Conservation (phyloP, 2,113 vertebrate species). For the Australoheros scitulus region DNA sequence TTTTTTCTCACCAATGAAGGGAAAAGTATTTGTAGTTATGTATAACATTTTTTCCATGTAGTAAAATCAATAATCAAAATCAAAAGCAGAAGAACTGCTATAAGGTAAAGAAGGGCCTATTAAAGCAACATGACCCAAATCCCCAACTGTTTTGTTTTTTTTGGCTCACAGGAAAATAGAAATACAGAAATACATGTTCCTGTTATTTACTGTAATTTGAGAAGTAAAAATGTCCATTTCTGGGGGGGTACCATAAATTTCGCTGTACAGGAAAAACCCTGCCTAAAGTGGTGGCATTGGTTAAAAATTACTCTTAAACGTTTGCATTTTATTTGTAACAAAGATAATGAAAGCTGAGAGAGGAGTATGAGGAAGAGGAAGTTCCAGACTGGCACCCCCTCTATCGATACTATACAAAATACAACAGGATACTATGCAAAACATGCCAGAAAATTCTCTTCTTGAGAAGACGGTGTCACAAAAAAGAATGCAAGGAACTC, state of each 20-base stretch:
- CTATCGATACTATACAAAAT: background rate
- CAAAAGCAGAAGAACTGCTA: background rate
- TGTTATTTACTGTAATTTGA: background rate
- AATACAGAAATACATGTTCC: background rate
- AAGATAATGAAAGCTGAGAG: background rate
- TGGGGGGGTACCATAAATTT: background rate
- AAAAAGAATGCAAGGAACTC: background rate
- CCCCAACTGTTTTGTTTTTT: background rate
- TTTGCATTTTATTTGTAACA: background rate
- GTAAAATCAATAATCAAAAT: background rate
- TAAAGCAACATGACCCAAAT: background rate
- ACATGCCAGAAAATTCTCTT: slow-evolving; percentile 17
- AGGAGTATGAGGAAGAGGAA: slow-evolving; percentile 1
- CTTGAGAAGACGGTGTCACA: background rate
- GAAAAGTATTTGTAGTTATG: background rate
- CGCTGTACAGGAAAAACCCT: background rate
- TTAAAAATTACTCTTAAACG: background rate
- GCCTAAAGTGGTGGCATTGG: background rate
- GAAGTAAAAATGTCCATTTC: background rate
- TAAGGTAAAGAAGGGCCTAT: background rate
- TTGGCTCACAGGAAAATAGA: background rate
- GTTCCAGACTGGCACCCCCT: background rate
- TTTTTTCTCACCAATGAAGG: too few species aligned
- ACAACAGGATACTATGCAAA: background rate
- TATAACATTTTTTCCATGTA: background rate